Evolutionary conservation across 1,140 invertebrate species (phyloP), one percentile per base, ranked within the genome.

Genomic region (Sycophila sp.): DNA sequence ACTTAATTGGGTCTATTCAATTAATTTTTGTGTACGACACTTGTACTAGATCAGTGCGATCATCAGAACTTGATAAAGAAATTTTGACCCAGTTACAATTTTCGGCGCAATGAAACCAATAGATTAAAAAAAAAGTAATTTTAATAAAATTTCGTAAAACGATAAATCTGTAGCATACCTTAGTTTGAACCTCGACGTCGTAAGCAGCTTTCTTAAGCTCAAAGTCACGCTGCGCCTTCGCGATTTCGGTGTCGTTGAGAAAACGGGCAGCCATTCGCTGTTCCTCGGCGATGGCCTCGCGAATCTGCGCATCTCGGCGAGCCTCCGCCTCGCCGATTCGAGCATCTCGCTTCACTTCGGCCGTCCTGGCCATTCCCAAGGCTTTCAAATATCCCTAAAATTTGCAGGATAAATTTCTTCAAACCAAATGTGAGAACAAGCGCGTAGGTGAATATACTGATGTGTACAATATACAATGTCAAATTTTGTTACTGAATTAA

Each of bases 171-270:
- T n/a, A n/a, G n/a, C n/a, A n/a, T n/a, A 90, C 90, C 85, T 98
- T 98, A 4, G 96, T 97, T 85, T 97, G 94, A 36, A 99, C 96
- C 90, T 99, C 97, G 71, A 96, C 92, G 83, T 99, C 97, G 82
- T 98, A 99, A 17, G 94, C 93, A 17, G 97, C 97, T 84, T 99
- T 98, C 84, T 99, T 98, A 53, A 99, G 83, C 86, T 99, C 96
- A 83, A 98, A 99, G 86, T 99, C 97, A 76, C 96, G 87, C 79
- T 98, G 94, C 0, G 97, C 94, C 86, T 98, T 98, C 0, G 97
- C 96, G 68, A 99, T 98, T 84, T 98, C 96, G 2, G 96, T 96
- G 81, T 99, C 96, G 85, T 99, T 99, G 0, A 95, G 83, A 76
- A 94, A 94, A 63, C 94, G 90, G 0, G 93, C 88, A 2, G 96